Percentiles rank a stretch among this genome's conserved stretches.
Evolutionary conservation across 1,140 invertebrate genomes (phyloP).

Genomic region (Pseudomyrmex concolor): DNA sequence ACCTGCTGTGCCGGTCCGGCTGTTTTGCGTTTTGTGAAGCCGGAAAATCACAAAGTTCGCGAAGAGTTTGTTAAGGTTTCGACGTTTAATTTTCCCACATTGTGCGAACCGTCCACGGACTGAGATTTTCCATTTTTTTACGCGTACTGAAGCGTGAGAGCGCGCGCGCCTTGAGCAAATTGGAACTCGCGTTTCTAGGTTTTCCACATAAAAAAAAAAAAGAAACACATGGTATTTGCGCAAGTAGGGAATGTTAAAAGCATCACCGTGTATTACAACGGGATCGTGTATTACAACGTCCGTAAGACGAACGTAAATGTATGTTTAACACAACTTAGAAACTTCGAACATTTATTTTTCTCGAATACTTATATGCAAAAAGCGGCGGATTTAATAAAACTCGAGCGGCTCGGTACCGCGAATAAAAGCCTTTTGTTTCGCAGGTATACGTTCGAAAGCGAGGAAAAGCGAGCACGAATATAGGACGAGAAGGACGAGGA

Average conservation of each 20-base stretch:
- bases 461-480: not conserved
- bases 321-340: not conserved
- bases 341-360: constrained; percentile 40
- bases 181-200: constrained; percentile 56
- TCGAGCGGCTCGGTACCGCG: constrained; percentile 37
- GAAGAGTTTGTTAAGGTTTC: constrained; percentile 71
- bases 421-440: constrained; percentile 49
- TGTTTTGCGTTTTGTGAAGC: constrained; percentile 82
- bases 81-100: constrained; percentile 66
- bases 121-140: constrained; percentile 15
- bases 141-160: not conserved
- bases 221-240: not conserved
- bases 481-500: not conserved
- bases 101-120: not conserved
- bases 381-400: constrained; percentile 57
- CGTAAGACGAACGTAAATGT: constrained; percentile 44
- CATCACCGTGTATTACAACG: constrained; percentile 27
- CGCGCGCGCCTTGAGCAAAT: constrained; percentile 47
- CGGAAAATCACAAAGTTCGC: constrained; percentile 72
- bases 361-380: constrained; percentile 11
- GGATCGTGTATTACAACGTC: constrained; percentile 10
- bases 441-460: constrained; percentile 50
- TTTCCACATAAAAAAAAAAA: constrained; percentile 40
- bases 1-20: constrained; percentile 32
- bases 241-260: constrained; percentile 24